phyloP scores from a whole-genome alignment of 2,797 vertebrate genomes.

The Amazona finschi region DNA sequence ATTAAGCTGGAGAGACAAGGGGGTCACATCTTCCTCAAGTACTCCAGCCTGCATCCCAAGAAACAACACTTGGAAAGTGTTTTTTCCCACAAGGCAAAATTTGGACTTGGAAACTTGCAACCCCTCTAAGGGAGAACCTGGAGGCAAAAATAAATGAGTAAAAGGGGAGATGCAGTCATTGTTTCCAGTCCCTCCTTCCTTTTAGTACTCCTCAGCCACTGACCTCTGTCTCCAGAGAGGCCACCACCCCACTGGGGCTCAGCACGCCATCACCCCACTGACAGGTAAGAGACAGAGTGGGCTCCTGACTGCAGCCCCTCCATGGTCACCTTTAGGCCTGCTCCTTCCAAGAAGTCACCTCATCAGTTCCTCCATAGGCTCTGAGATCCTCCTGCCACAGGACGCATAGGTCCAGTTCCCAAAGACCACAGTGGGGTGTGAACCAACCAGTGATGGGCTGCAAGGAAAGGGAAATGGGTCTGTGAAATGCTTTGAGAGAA shows the following conservation, averaged over 20 bases:
- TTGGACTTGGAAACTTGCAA: not conserved
- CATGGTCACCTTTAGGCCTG: not conserved
- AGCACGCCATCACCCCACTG: not conserved
- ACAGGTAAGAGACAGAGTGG: not conserved
- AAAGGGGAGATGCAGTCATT: not conserved
- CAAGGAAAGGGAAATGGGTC: not conserved
- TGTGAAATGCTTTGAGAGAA: not conserved
- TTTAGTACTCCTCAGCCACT: not conserved
- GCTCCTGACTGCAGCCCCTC: not conserved
- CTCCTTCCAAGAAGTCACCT: not conserved
- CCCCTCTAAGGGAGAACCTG: not conserved
- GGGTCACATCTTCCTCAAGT: not conserved
- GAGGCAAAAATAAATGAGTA: not conserved
- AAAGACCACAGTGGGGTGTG: not conserved
- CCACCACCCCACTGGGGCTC: rapidly evolving
- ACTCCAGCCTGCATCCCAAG: not conserved
- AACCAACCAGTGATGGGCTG: not conserved
- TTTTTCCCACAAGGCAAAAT: not conserved
- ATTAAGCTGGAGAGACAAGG: not conserved
- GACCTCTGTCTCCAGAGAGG: not conserved
- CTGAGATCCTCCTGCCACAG: not conserved
- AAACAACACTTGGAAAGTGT: not conserved
- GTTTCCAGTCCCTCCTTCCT: not conserved
- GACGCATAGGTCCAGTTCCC: not conserved
- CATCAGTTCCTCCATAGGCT: not conserved